phyloP scores from a whole-genome alignment of 2,797 vertebrate species.

The Trachops cirrhosus region DNA sequence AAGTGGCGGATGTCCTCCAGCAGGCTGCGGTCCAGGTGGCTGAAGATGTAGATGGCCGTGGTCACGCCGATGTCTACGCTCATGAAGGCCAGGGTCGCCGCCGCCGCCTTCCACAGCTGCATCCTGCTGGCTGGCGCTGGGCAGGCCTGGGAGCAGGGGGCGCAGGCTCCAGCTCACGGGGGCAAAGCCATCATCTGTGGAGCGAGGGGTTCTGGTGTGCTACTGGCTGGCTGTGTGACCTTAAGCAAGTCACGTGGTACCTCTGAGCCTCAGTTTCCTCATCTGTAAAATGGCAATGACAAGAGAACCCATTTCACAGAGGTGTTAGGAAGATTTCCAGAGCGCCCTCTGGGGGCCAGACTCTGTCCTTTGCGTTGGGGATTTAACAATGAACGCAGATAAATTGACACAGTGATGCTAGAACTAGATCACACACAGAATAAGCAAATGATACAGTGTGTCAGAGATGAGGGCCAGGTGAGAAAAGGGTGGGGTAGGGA shows the following conservation, averaged over 20 bases:
- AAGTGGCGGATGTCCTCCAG: constrained; percentile 87
- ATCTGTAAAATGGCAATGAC: background rate
- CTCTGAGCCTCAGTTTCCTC: background rate
- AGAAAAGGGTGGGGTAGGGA: too few relatives aligned
- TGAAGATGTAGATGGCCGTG: constrained; percentile 88
- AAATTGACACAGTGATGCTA: background rate
- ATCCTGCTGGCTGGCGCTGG: constrained; percentile 76
- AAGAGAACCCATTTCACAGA: background rate
- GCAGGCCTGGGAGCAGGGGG: accelerated
- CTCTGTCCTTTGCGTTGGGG: background rate
- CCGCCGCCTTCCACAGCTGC: constrained; percentile 83
- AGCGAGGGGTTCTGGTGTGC: background rate
- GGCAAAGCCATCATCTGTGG: background rate
- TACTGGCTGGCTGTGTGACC: background rate
- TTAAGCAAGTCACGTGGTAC: background rate
- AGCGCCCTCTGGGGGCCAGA: background rate
- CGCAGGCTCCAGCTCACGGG: background rate
- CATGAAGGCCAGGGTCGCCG: constrained; percentile 82
- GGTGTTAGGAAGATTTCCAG: background rate
- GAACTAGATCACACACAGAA: background rate
- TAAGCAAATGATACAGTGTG: background rate
- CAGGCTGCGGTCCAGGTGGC: constrained; percentile 81
- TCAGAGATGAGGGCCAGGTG: background rate
- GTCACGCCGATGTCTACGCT: constrained; percentile 86
- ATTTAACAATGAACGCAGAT: background rate